A percentile compares a stretch with the other conserved stretches of the same genome.
These are phyloP conservation scores for Erythrocebus patas DNA, from an alignment of 2,113 vertebrate genomes.

Conservation along the genomic window DNA sequence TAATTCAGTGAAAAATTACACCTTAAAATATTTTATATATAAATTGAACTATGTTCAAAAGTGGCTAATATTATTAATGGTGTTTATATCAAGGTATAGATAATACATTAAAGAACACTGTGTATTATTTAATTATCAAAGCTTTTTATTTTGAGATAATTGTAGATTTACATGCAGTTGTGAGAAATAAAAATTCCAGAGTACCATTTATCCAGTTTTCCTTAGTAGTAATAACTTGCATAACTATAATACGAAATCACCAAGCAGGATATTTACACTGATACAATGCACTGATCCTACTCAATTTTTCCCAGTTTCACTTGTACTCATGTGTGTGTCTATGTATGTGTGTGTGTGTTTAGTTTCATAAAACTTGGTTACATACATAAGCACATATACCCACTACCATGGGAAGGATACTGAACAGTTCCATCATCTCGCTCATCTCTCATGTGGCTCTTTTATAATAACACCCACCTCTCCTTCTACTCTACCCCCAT, in stretches of 20 bases:
- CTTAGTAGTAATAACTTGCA: not conserved
- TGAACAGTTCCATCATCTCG: not conserved
- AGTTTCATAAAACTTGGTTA: not conserved
- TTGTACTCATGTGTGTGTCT: not conserved
- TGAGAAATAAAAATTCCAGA: not conserved
- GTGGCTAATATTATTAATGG: not conserved
- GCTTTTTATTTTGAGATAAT: not conserved
- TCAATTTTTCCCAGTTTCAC: not conserved
- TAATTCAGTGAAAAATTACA: not conserved
- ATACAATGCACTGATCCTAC: not conserved
- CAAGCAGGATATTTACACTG: not conserved
- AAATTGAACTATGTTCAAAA: conserved; percentile 19
- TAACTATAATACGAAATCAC: not conserved
- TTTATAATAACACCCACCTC: not conserved
- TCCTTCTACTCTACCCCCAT: not conserved
- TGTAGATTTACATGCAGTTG: not conserved
- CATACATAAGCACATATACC: not conserved
- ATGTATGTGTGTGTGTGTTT: not conserved
- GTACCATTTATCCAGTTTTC: not conserved
- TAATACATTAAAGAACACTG: not conserved
- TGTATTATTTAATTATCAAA: not conserved
- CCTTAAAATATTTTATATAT: not conserved
- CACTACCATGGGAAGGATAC: not conserved
- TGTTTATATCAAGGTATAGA: not conserved
- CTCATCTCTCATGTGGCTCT: not conserved